Percentiles rank a stretch among this genome's conserved stretches.
phyloP scores from a whole-genome alignment of 1,140 invertebrate species.

The Helicoverpa armigera region DNA sequence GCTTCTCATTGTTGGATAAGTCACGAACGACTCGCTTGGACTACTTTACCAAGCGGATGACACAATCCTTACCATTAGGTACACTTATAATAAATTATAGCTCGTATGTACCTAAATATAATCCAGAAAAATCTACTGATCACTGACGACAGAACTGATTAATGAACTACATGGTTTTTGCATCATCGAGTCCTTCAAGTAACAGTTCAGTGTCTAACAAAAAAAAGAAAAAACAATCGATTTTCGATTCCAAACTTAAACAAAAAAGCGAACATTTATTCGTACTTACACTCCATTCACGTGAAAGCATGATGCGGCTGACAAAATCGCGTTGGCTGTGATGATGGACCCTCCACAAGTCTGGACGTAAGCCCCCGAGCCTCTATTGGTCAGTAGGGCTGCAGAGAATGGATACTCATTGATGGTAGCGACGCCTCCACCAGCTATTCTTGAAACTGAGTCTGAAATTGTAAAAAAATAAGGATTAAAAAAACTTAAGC shows the following conservation, averaged over 20 bases:
- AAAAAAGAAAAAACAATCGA: too few relatives aligned
- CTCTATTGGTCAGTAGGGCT: conserved; percentile 60
- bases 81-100: too few relatives aligned
- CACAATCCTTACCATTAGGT: too few relatives aligned
- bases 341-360: conserved; percentile 71
- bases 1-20: neutral
- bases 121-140: too few relatives aligned
- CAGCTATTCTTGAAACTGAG: conserved; percentile 61
- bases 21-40: neutral
- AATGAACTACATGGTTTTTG: too few relatives aligned
- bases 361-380: conserved; percentile 54
- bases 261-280: neutral
- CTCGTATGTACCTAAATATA: too few relatives aligned
- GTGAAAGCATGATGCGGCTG: conserved; percentile 73
- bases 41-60: neutral
- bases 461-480: neutral
- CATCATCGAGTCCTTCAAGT: too few relatives aligned
- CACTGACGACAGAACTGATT: too few relatives aligned
- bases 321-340: conserved; percentile 64
- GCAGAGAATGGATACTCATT: conserved; percentile 62
- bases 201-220: too few relatives aligned
- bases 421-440: neutral
- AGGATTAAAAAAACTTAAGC: neutral
- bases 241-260: neutral
- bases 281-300: conserved; percentile 59